Evolutionary conservation across 2,888 invertebrate species (phyloP).

Genomic region (Andrena bicolor): DNA sequence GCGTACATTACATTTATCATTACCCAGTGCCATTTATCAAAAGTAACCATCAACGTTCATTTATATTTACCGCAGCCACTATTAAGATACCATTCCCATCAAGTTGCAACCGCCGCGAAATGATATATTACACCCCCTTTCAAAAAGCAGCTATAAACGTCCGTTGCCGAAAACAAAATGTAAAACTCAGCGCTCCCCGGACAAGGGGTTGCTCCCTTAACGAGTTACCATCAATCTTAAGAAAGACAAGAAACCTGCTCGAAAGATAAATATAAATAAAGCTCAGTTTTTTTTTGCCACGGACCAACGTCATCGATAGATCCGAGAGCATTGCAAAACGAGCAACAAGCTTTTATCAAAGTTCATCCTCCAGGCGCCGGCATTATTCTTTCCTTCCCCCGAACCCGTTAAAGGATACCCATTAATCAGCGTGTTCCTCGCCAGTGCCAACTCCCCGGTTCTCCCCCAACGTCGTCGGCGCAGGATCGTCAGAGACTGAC

Average conservation of each 20-base stretch:
- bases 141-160: conserved; percentile 4
- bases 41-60: no score
- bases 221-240: conserved; percentile 33
- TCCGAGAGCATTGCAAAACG: conserved; percentile 21
- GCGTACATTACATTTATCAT: no score
- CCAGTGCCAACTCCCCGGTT: conserved; percentile 27
- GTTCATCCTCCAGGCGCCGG: conserved; percentile 18
- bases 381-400: conserved; percentile 23
- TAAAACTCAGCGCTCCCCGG: not conserved
- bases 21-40: no score
- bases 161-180: not conserved
- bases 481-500: conserved; percentile 35
- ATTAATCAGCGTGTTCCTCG: conserved; percentile 60
- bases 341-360: conserved; percentile 42
- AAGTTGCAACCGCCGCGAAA: not conserved
- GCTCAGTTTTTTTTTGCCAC: conserved; percentile 15
- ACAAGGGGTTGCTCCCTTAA: not conserved
- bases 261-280: conserved; percentile 38
- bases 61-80: not conserved
- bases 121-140: not conserved
- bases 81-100: not conserved
- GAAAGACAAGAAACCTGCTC: conserved; percentile 18
- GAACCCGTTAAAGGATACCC: conserved; percentile 46
- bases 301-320: conserved; percentile 30
- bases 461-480: conserved; percentile 26